Evolutionary conservation across 2,888 invertebrate species (phyloP), one percentile per base, ranked within the genome.

Genomic region (Bembecia ichneumoniformis): DNA sequence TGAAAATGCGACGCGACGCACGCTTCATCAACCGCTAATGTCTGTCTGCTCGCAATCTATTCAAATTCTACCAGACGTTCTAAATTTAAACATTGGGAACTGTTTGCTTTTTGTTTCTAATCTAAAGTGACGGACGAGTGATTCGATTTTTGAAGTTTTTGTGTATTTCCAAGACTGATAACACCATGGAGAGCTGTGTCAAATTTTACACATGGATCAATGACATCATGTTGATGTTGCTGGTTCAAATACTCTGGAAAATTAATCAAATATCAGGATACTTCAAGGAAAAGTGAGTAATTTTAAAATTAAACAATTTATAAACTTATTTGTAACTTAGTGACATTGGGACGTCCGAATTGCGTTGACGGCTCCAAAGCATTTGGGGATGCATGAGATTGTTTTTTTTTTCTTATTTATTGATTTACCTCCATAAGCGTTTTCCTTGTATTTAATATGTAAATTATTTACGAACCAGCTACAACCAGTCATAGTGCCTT

Each of bases 161-260:
- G 75, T 79, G 82, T 78, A 74, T 74, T 63, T 64, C 73, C 55
- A 76, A 76, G 56, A 57, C 65, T 50, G 69, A 68, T 65, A 69
- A 75, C 66, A 72, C 77, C 57, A 86, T 86, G 86, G 83, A 86
- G 60, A 82, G 77, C 62, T 86, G 84, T 59, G 77, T 82, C 59
- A 84, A 82, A 58, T 58, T 87, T 47, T 87, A 82, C 72, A 81
- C 83, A 58, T 86, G 84, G 87, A 75, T 87, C 58, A 83, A 82
- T 68, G 77, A 86, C 57, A 82, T 83, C 11, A 58, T 86, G 58
- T 66, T 87, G 59, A 86, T 86, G 86, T 66, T 86, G 63, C 68
- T 86, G 49, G 75, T 86, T 54, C 86, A 87, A 67, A 83, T 86
- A 62, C 79, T 87, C 64, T 87, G 87, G 87, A 87, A 87, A 68